These are phyloP conservation scores for Avahi laniger DNA, from an alignment of 2,797 vertebrate genomes.

Conservation along the genomic window DNA sequence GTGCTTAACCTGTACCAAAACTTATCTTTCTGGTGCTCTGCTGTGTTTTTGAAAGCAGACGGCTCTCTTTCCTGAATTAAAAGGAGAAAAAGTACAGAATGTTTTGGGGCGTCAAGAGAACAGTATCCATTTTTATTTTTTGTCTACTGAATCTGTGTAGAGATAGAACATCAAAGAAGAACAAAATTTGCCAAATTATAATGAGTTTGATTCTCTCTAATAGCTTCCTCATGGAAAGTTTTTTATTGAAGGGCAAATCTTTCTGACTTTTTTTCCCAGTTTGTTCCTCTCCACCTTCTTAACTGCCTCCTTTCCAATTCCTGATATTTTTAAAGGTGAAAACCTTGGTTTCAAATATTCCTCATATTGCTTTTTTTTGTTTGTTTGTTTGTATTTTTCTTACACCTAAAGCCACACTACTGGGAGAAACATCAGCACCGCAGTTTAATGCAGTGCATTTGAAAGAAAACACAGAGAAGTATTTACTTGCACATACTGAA, in stretches of 20 bases:
- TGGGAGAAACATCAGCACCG: background rate
- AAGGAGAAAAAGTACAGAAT: conserved; percentile 12
- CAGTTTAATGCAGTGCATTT: background rate
- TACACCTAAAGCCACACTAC: background rate
- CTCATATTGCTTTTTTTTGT: background rate
- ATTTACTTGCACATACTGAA: background rate
- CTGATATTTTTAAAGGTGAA: conserved; percentile 14
- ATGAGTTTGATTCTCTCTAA: background rate
- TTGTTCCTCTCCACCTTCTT: background rate
- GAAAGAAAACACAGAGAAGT: background rate
- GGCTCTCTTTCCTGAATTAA: background rate
- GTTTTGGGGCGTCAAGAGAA: background rate
- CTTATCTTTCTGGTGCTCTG: background rate
- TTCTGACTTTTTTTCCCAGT: background rate
- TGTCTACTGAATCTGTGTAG: background rate
- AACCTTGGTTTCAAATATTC: background rate
- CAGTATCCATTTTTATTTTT: conserved; percentile 20
- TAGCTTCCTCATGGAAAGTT: background rate
- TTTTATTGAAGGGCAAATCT: conserved; percentile 3
- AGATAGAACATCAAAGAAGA: background rate
- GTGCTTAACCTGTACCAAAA: background rate
- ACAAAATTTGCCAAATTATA: background rate
- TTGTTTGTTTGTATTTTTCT: background rate
- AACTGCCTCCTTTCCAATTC: background rate
- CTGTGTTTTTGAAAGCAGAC: background rate